These are phyloP conservation scores for Cydia splendana DNA, from an alignment of 1,140 invertebrate species.

Conservation along the genomic window DNA sequence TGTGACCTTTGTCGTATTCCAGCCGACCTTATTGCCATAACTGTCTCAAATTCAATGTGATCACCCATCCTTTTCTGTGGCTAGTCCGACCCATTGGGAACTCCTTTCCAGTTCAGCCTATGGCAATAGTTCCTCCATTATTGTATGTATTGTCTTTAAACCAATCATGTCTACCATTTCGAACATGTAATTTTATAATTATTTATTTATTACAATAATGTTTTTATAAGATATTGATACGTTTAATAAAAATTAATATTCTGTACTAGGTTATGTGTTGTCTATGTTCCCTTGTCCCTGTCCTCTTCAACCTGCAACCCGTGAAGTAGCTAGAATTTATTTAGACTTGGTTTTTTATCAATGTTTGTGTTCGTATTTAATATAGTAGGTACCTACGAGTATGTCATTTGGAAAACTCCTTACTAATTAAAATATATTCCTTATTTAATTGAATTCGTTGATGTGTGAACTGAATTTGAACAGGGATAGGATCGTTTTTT, in stretches of 20 bases:
- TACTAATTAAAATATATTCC: constrained; percentile 2
- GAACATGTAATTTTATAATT: constrained; percentile 66
- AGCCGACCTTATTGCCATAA: constrained; percentile 44
- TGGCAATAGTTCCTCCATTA: constrained; percentile 53
- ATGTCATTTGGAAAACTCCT: neutral
- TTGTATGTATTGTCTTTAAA: constrained; percentile 50
- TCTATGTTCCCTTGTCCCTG: constrained; percentile 48
- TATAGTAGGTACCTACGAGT: neutral
- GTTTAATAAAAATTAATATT: constrained; percentile 76
- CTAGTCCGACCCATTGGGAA: constrained; percentile 38
- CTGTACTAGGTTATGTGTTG: constrained; percentile 67
- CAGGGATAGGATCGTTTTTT: too few relatives aligned
- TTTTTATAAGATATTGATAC: constrained; percentile 75
- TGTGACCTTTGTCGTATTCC: constrained; percentile 51
- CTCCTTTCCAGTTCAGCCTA: constrained; percentile 40
- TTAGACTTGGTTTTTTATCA: neutral
- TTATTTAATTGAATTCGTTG: neutral
- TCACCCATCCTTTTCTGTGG: constrained; percentile 45
- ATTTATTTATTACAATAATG: constrained; percentile 75
- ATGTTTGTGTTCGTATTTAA: constrained; percentile 20
- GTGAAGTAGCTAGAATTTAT: constrained; percentile 21
- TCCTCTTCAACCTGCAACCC: neutral
- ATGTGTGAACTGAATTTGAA: neutral
- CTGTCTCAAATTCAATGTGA: constrained; percentile 52
- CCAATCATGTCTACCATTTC: constrained; percentile 55